These are phyloP conservation scores for Mimachlamys varia DNA, from an alignment of 2,888 invertebrate species.

Conservation along the genomic window DNA sequence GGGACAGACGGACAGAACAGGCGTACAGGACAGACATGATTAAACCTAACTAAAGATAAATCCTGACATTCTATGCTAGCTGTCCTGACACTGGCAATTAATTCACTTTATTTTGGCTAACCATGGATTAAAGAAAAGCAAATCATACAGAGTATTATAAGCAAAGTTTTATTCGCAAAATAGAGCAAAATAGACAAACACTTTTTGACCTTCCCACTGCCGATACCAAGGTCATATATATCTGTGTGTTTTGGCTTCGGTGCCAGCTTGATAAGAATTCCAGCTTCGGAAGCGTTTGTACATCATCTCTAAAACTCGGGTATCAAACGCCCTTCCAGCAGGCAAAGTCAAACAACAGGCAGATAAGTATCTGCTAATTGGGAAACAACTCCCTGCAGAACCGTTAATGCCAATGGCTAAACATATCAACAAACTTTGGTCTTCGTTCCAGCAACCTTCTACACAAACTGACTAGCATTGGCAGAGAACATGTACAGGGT, in stretches of 20 bases:
- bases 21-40: too few relatives aligned
- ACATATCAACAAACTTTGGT: not conserved
- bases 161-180: not conserved
- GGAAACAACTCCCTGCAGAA: not conserved
- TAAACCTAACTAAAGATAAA: not conserved
- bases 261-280: not conserved
- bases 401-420: not conserved
- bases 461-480: not conserved
- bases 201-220: not conserved
- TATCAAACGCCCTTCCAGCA: not conserved
- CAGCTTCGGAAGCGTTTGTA: not conserved
- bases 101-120: too few relatives aligned
- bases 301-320: not conserved
- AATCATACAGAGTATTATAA: too few relatives aligned
- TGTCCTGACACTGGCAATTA: too few relatives aligned
- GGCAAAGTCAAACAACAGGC: not conserved
- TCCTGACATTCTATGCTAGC: too few relatives aligned
- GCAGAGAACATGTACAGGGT: not conserved
- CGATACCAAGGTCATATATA: not conserved
- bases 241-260: not conserved
- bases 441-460: not conserved
- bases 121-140: too few relatives aligned
- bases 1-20: too few relatives aligned
- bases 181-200: not conserved
- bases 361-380: constrained; percentile 23